Evolutionary conservation across 2,113 vertebrate species (phyloP), one percentile per base, ranked within the genome.

Genomic region (Cyanoderma ruficeps): DNA sequence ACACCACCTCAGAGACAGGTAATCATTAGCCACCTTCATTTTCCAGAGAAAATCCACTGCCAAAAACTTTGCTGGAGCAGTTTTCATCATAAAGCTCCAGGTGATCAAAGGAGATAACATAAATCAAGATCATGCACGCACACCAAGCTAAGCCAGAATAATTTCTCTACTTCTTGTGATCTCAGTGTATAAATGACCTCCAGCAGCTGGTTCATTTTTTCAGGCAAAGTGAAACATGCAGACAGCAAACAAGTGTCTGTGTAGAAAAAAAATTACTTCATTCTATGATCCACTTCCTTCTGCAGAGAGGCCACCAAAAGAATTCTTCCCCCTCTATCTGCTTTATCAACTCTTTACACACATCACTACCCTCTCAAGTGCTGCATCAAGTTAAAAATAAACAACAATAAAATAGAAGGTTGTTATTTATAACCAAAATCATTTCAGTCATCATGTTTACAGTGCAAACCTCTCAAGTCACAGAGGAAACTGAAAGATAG

Each of bases 21-120:
- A 95, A 96, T 92, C 83, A 96, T 92, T 92, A 92, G 47, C 72
- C 41, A 89, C n/a, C 31, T 89, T 69, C 15, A 87, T 33, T 64
- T 83, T 39, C 31, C 53, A 65, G 33, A 11, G 60, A n/a, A 33
- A n/a, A 59, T 37, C 25, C 37, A 50, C 31, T 60, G 52, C 35
- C 68, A 64, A 60, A 85, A 91, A 30, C 17, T 59, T 61, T 65
- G 13, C 5, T 90, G 74, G 22, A 86, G 24, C 42, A 75, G 20
- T 74, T 67, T 90, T 65, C 22, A 56, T 27, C 4, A 6, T 20
- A 59, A 84, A 74, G 17, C 41, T 69, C 24, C 49, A 61, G 55
- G 0, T 55, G 50, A 70, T 53, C 74, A 84, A 23, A 76, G 28
- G 6, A 65, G 19, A 65, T 39, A 80, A 55, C 13, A 53, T 39